phyloP scores from a whole-genome alignment of 2,888 invertebrate genomes.

The Clanis bilineata region DNA sequence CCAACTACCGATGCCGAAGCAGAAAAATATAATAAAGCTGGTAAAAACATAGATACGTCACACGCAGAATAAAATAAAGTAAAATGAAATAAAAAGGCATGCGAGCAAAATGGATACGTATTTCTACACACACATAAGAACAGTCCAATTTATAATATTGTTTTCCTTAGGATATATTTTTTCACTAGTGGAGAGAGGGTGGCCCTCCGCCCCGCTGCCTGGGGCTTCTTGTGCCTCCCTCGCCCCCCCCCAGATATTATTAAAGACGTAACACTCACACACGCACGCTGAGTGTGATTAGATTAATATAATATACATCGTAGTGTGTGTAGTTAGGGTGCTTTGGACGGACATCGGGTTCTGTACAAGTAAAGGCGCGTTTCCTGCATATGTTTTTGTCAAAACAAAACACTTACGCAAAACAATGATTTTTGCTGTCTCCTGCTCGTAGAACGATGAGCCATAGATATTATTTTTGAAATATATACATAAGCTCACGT shows the following conservation, averaged over 20 bases:
- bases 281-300: constrained; percentile 79
- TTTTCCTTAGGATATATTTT: constrained; percentile 82
- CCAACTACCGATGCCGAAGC: background rate
- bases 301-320: constrained; percentile 73
- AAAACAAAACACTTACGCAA: too few relatives aligned
- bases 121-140: constrained; percentile 56
- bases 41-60: constrained; percentile 52
- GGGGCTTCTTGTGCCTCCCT: constrained; percentile 29
- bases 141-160: constrained; percentile 81
- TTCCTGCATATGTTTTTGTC: too few relatives aligned
- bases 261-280: constrained; percentile 81
- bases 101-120: constrained; percentile 60
- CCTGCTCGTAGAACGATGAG: too few relatives aligned
- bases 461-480: too few relatives aligned
- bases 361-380: constrained; percentile 46
- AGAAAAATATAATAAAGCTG: constrained; percentile 12
- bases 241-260: constrained; percentile 75
- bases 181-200: constrained; percentile 73
- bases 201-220: constrained; percentile 32
- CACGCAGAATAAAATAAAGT: constrained; percentile 71
- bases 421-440: too few relatives aligned
- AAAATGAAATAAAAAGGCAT: constrained; percentile 73
- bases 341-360: constrained; percentile 41
- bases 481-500: too few relatives aligned
- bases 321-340: constrained; percentile 37